A percentile compares a stretch with the other conserved stretches of the same genome.
phyloP scores from a whole-genome alignment of 2,888 invertebrate genomes.

The Clusia tigrina region DNA sequence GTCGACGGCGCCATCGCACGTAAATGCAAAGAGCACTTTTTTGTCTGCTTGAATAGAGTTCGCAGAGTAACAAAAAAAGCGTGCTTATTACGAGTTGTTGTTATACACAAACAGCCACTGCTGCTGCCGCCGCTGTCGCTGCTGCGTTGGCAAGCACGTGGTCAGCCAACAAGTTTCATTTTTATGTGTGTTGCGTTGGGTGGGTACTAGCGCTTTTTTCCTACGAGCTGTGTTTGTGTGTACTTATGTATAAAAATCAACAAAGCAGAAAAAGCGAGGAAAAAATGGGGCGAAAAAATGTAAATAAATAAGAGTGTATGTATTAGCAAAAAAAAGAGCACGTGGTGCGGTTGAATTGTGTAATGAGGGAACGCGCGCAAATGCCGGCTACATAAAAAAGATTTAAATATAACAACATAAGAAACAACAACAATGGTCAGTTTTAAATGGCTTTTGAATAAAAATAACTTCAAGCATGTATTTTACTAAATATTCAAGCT shows the following conservation, averaged over 20 bases:
- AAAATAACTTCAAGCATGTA: too few relatives aligned
- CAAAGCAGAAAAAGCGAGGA: too few relatives aligned
- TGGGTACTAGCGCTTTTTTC: too few relatives aligned
- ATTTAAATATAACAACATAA: too few relatives aligned
- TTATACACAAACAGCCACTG: conserved; percentile 9
- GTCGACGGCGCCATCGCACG: background rate
- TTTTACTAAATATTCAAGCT: too few relatives aligned
- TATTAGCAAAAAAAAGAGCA: background rate
- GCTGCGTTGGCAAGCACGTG: conserved; percentile 34
- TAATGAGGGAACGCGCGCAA: background rate
- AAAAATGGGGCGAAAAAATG: background rate
- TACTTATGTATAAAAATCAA: background rate
- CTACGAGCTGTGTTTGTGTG: too few relatives aligned
- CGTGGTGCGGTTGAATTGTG: too few relatives aligned
- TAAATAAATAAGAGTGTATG: background rate
- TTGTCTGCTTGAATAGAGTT: conserved; percentile 28
- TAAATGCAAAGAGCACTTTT: conserved; percentile 14
- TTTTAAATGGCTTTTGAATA: too few relatives aligned
- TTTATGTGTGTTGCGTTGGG: background rate
- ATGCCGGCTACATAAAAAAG: background rate
- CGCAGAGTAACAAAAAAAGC: conserved; percentile 14
- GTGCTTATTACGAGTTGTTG: conserved; percentile 19
- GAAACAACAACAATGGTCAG: background rate
- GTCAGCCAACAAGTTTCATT: conserved; percentile 20
- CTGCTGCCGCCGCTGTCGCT: background rate